Conservation (phyloP, 2,113 vertebrate genomes). For the Haplotaxodon microlepis region DNA sequence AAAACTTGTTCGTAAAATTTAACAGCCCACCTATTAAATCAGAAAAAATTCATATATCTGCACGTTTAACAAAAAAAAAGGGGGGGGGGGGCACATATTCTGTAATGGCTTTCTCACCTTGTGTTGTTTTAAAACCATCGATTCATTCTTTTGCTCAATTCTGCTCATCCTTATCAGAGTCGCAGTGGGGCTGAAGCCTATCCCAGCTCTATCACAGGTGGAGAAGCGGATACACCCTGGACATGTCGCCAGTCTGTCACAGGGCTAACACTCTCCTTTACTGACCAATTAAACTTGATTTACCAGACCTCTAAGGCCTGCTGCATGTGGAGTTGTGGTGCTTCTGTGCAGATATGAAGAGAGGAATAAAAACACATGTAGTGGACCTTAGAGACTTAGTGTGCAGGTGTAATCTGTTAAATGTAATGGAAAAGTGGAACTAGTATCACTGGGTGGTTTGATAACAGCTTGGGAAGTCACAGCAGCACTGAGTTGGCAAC, state of each 20-base stretch:
- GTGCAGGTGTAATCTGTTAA: background rate
- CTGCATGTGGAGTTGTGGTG: background rate
- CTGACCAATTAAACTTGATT: background rate
- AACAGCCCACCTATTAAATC: background rate
- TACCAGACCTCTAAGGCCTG: background rate
- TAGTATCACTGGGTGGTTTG: background rate
- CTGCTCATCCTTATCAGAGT: background rate
- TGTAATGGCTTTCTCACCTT: background rate
- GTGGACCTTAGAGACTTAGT: background rate
- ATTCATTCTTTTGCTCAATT: background rate
- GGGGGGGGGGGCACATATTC: rapidly evolving
- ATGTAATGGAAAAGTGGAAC: background rate
- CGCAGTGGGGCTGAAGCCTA: background rate
- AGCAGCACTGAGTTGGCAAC: background rate
- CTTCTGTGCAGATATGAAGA: background rate
- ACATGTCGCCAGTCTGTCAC: background rate
- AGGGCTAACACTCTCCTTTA: background rate
- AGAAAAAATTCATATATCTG: background rate
- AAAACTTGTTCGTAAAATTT: rapidly evolving
- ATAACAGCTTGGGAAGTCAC: background rate
- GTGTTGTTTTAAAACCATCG: background rate
- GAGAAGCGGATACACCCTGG: background rate
- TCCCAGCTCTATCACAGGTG: background rate
- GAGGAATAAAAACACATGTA: background rate
- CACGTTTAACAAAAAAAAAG: background rate